Percentiles rank a stretch among this genome's conserved stretches.
phyloP scores from a whole-genome alignment of 1,140 invertebrate species.

The Pseudomyrmex dendroicus region DNA sequence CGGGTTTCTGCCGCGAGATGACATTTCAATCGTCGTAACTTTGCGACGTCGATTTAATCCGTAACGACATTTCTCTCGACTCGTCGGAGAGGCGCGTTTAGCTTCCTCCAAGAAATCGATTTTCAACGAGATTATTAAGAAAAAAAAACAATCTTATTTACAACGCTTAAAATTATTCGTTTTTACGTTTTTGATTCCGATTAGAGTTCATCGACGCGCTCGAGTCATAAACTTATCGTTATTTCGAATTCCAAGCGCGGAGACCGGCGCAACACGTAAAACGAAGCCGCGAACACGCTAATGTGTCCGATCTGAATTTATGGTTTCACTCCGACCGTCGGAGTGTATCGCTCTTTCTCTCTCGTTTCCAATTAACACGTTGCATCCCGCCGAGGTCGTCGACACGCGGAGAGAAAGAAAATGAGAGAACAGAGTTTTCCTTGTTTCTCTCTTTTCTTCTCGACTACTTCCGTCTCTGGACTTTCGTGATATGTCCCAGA shows the following conservation, averaged over 20 bases:
- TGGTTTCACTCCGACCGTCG: conserved; percentile 59
- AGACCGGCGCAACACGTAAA: conserved; percentile 6
- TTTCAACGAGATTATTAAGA: background rate
- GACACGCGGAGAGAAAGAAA: conserved; percentile 25
- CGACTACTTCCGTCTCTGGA: background rate
- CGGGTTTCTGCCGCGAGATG: conserved; percentile 13
- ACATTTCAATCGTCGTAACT: conserved; percentile 14
- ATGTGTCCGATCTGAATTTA: conserved; percentile 75
- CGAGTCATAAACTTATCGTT: conserved; percentile 33
- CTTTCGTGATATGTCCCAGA: background rate
- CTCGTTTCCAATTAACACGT: conserved; percentile 74
- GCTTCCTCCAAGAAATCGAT: background rate
- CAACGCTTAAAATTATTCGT: no score
- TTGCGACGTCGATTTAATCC: conserved; percentile 12
- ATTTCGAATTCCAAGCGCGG: conserved; percentile 24
- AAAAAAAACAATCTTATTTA: no score
- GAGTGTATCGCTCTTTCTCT: conserved; percentile 53
- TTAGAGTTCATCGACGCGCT: background rate
- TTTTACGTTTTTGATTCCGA: no score
- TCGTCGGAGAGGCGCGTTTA: background rate
- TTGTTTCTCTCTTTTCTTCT: conserved; percentile 4
- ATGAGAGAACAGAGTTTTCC: background rate
- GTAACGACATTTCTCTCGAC: background rate
- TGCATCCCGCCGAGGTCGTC: conserved; percentile 2
- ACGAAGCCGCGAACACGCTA: conserved; percentile 60